A percentile compares a stretch with the other conserved stretches of the same genome.
Evolutionary conservation across 2,797 vertebrate species (phyloP).

Genomic region (Sparidentex hasta): DNA sequence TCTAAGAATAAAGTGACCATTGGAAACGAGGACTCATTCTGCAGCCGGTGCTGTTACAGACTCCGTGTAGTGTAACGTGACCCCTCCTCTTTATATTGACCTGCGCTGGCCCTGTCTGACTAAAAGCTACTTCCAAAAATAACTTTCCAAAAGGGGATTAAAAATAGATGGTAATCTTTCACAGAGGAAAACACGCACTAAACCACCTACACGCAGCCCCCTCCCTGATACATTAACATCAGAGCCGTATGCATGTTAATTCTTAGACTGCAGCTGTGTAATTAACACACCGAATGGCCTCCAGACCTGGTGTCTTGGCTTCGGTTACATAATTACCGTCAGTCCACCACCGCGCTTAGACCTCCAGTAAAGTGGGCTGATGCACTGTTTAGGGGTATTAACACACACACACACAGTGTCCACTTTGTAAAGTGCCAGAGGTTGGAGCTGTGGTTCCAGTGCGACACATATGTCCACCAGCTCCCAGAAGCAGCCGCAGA

Average conservation of each 20-base stretch:
- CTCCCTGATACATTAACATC: conserved; percentile 51
- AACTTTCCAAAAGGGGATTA: conserved; percentile 54
- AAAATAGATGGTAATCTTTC: conserved; percentile 60
- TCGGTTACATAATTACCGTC: conserved; percentile 69
- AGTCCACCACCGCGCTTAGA: conserved; percentile 49
- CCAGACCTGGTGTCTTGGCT: conserved; percentile 47
- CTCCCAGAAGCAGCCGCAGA: conserved; percentile 42
- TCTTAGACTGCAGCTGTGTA: conserved; percentile 64
- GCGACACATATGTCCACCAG: conserved; percentile 33
- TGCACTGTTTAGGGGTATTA: conserved; percentile 42
- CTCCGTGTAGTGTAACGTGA: conserved; percentile 55
- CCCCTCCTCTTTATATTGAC: conserved; percentile 57
- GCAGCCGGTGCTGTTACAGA: conserved; percentile 41
- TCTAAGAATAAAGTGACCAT: conserved; percentile 58
- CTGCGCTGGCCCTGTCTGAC: conserved; percentile 19
- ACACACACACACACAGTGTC: conserved; percentile 29
- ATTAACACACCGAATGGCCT: conserved; percentile 71
- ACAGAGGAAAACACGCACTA: conserved; percentile 39
- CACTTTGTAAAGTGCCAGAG: conserved; percentile 40
- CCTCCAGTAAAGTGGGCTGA: conserved; percentile 46
- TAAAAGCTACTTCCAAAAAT: conserved; percentile 61
- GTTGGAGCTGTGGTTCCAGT: conserved; percentile 22
- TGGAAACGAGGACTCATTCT: conserved; percentile 46
- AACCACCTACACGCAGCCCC: conserved; percentile 40
- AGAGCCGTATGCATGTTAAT: conserved; percentile 53